Conservation (phyloP, 2,113 vertebrate species). For the Picathartes gymnocephalus region DNA sequence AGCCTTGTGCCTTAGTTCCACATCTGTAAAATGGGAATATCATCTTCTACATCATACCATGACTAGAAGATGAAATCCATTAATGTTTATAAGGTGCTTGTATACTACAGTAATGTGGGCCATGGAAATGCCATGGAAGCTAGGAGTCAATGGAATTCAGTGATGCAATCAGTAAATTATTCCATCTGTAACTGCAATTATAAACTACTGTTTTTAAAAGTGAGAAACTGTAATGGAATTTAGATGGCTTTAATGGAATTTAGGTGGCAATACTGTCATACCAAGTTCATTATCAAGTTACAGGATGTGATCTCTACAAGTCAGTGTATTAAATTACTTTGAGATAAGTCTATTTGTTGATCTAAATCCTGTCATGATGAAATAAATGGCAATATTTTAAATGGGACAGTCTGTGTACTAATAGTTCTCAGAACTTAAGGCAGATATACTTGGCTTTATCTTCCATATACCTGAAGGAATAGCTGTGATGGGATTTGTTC, state of each 20-base stretch:
- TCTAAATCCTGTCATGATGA: neutral
- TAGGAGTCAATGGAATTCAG: neutral
- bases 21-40: neutral
- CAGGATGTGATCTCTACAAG: neutral
- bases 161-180: neutral
- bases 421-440: neutral
- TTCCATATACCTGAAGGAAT: neutral
- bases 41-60: neutral
- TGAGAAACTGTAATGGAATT: neutral
- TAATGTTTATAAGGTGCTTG: neutral
- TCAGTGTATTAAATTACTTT: neutral
- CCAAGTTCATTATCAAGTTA: neutral
- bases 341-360: neutral
- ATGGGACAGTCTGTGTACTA: neutral
- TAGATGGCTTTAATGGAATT: neutral
- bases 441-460: neutral
- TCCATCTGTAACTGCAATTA: neutral
- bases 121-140: neutral
- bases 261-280: neutral
- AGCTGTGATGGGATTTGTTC: neutral
- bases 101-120: neutral
- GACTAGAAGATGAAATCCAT: neutral
- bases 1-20: neutral
- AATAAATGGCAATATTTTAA: neutral
- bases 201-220: neutral